phyloP scores from a whole-genome alignment of 1,140 invertebrate genomes.

The Zaprionus ghesquierei region DNA sequence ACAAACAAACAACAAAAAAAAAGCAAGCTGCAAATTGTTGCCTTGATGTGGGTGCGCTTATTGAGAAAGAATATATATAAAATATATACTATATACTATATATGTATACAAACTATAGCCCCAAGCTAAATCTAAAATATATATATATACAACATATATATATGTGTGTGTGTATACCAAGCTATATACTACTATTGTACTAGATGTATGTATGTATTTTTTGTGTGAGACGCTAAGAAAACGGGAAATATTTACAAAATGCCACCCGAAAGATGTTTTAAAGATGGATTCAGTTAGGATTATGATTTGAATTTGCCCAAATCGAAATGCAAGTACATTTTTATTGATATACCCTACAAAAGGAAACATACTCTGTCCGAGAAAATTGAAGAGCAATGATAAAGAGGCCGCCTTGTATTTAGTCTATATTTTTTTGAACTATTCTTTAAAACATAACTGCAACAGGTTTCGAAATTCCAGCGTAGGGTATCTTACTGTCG shows the following conservation, averaged over 20 bases:
- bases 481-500: too few species aligned
- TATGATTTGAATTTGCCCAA: neutral
- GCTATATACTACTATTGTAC: constrained; percentile 40
- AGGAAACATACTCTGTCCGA: too few species aligned
- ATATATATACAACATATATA: neutral
- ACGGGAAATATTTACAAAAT: constrained; percentile 30
- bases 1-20: too few species aligned
- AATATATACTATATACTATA: constrained; percentile 15
- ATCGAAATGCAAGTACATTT: neutral
- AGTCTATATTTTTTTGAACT: too few species aligned
- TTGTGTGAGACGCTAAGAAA: constrained; percentile 10
- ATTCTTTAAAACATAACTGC: too few species aligned
- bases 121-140: neutral
- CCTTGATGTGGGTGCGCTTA: constrained; percentile 45
- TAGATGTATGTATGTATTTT: constrained; percentile 30
- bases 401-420: too few species aligned
- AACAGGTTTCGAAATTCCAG: too few species aligned
- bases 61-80: constrained; percentile 10
- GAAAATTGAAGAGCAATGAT: too few species aligned
- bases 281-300: neutral
- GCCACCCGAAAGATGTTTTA: neutral
- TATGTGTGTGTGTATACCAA: constrained; percentile 22
- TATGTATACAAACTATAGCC: constrained; percentile 15
- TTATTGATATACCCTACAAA: too few species aligned
- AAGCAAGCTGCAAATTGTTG: constrained; percentile 35